Evolutionary conservation across 2,797 vertebrate species (phyloP).

Genomic region (Pantherophis alleghaniensis): DNA sequence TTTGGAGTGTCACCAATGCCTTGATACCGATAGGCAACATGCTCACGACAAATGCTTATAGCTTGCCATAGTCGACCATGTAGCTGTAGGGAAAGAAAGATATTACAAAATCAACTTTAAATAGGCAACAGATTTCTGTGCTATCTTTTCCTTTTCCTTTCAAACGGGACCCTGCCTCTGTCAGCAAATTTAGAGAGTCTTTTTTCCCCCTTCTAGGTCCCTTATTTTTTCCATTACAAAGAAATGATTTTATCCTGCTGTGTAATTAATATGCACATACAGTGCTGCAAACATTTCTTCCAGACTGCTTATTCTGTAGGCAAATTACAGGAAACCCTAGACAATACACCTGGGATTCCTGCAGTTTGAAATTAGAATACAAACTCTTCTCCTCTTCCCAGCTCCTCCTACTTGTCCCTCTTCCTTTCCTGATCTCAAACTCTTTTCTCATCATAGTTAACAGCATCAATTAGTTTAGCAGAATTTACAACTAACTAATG

Average conservation of each 20-base stretch:
- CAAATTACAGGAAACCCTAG: slow-evolving; percentile 79
- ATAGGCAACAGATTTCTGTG: slow-evolving; percentile 43
- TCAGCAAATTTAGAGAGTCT: slow-evolving; percentile 8
- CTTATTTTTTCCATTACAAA: slow-evolving; percentile 71
- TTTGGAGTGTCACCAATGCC: background rate
- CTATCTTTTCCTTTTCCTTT: background rate
- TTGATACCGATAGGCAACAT: background rate
- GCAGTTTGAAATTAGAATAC: slow-evolving; percentile 76
- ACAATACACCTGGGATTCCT: slow-evolving; percentile 76
- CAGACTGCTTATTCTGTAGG: slow-evolving; percentile 76
- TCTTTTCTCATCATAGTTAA: slow-evolving; percentile 1
- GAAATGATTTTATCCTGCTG: slow-evolving; percentile 76
- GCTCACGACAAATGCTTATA: background rate
- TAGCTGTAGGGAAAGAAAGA: background rate
- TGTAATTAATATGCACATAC: slow-evolving; percentile 76
- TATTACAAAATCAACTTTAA: slow-evolving; percentile 45
- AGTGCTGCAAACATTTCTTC: slow-evolving; percentile 71
- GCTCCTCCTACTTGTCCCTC: slow-evolving; percentile 66
- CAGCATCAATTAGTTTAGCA: background rate
- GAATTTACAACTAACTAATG: background rate
- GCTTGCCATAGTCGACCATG: rapidly evolving
- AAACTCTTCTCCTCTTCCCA: slow-evolving; percentile 56
- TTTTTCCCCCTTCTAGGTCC: slow-evolving; percentile 67
- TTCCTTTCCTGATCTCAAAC: slow-evolving; percentile 60
- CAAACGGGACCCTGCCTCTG: slow-evolving; percentile 4